phyloP scores from a whole-genome alignment of 2,888 invertebrate species.

The Operophtera brumata region DNA sequence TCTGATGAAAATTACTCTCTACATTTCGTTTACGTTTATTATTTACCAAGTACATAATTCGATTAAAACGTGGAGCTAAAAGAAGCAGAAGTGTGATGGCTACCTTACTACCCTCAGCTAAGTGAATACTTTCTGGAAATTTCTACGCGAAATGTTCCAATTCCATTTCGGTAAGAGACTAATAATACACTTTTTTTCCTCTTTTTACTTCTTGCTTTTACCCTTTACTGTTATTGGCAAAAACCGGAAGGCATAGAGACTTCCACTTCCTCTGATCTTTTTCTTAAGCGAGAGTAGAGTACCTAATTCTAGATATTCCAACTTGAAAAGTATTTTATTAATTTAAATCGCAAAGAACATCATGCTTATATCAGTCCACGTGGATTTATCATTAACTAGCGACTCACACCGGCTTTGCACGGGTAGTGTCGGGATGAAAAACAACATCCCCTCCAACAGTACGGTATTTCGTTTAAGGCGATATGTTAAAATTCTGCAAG shows the following conservation, averaged over 20 bases:
- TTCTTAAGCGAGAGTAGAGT: neutral
- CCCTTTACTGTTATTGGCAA: constrained; percentile 77
- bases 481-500: too few relatives aligned
- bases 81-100: constrained; percentile 74
- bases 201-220: constrained; percentile 80
- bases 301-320: too few relatives aligned
- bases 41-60: constrained; percentile 46
- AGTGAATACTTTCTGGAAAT: constrained; percentile 77
- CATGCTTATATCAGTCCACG: too few relatives aligned
- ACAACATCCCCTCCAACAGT: too few relatives aligned
- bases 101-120: constrained; percentile 73
- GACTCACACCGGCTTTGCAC: too few relatives aligned
- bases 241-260: constrained; percentile 55
- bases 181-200: constrained; percentile 79
- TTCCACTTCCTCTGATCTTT: constrained; percentile 15
- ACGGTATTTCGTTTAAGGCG: too few relatives aligned
- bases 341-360: too few relatives aligned
- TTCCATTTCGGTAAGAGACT: constrained; percentile 81
- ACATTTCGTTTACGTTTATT: constrained; percentile 33
- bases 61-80: constrained; percentile 69
- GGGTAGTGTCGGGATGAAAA: too few relatives aligned
- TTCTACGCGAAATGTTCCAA: constrained; percentile 78
- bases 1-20: neutral
- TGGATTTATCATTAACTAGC: too few relatives aligned
- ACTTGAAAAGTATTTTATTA: too few relatives aligned